Base-by-base conservation (phyloP, 2,113 vertebrate genomes). In the Motacilla alba region DNA sequence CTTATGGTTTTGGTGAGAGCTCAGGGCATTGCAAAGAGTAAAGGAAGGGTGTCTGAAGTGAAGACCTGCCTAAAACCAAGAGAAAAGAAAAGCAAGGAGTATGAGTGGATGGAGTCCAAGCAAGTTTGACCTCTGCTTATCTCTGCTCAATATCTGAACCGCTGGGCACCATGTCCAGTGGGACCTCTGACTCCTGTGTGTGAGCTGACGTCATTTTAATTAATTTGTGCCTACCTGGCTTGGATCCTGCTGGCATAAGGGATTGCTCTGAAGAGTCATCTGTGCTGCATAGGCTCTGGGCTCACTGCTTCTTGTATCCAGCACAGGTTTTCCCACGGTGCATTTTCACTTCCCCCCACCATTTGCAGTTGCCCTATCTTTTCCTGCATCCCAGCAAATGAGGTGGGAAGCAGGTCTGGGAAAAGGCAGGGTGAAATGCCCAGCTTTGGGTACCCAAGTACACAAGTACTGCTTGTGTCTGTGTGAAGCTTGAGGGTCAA, bases 201-300 rank as follows among this genome's bases (percentile, higher is more conserved):
- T 39, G 69, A 82, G 50, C 73, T 94, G 88, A 94, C 1, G 10
- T 96, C 9, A 78, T 80, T 94, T 90, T 83, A 92, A 95, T 95
- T 95, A 93, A 95, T 95, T 93, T 80, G 72, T 86, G 50, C 84
- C 91, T 97, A 88, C 79, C 93, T 90, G 96, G 90, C 84, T 94
- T 67, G 33, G 8, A 88, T 91, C 72, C 72, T 92, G 67, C 87
- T 86, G 79, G 63, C 8, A 3, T 92, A 67, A 77, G 63, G 22
- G 47, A 33, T 93, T 94, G 60, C 94, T 90, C 63, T 70, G 87
- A 90, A 83, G 90, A 93, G 85, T 95, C 64, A 81, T 43, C 90
- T 86, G 43, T 55, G 47, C 72, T 79, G 73, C 41, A 28, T 9
- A 33, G 58, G 35, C 37, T 28, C 24, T 5, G 4, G 30, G 90